Evolutionary conservation across 2,888 invertebrate genomes (phyloP), one percentile per base, ranked within the genome.

Genomic region (Heliconius erato): DNA sequence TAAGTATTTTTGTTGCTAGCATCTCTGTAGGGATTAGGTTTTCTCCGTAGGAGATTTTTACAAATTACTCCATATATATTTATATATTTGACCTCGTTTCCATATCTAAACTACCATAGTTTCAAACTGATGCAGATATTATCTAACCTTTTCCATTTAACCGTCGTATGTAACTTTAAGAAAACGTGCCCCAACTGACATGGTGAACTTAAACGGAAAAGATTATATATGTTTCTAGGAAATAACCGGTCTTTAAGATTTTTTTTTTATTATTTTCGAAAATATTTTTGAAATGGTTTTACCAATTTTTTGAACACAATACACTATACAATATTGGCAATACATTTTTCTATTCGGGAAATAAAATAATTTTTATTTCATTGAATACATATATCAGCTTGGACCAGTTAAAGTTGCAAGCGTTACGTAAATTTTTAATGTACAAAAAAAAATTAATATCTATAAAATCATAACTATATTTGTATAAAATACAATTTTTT

Each of bases 101-200:
- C 44, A 49, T 49, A 49, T 72, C 72, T 49, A 72, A 72, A 72
- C 26, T 72, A 72, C 44, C 19, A 49, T 72, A 72, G 72, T 72
- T 72, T 49, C 44, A 72, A 72, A 72, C 72, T 49, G 16, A 49
- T 72, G 72, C 72, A 49, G 72, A 72, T 72, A 72, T 72, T 72
- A 72, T 72, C 72, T 72, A 72, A 72, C 72, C 44, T 72, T 72
- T 71, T 72, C 72, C 44, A 44, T 72, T 72, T 72, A 72, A 49
- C 72, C 72, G 44, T 26, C 72, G 72, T 72, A 26, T 72, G 40
- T 49, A 72, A 44, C 44, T 44, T 49, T 72, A 16, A 72, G 72
- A 72, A 49, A 71, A 44, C 71, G 71, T 7, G 71, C 71, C 44
- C 44, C 71, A 71, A 72, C 72, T 72, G 72, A 49, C 72, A 72